A percentile compares a stretch with the other conserved stretches of the same genome.
phyloP scores from a whole-genome alignment of 2,113 vertebrate species.

The Zosterops hypoxanthus region DNA sequence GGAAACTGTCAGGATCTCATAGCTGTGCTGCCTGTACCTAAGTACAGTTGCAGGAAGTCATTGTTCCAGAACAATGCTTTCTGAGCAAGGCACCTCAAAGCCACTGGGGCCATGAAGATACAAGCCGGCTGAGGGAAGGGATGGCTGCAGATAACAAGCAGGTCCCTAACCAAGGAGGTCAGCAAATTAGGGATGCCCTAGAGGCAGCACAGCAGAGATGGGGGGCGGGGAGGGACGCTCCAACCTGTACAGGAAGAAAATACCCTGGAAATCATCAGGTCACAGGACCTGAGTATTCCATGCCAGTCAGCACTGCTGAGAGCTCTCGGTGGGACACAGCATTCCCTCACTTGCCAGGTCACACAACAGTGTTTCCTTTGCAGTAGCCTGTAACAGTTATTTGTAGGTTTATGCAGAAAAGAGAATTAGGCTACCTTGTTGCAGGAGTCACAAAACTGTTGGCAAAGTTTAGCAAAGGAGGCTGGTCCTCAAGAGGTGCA shows the following conservation, averaged over 20 bases:
- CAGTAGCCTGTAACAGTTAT: background rate
- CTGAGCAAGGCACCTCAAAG: background rate
- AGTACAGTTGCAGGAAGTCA: background rate
- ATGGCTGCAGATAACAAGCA: background rate
- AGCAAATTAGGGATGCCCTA: background rate
- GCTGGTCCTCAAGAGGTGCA: rapidly evolving
- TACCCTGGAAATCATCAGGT: background rate
- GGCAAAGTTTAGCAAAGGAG: background rate
- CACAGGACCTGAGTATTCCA: background rate
- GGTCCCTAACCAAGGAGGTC: background rate
- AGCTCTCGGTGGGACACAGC: rapidly evolving
- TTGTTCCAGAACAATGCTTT: background rate
- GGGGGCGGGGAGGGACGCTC: rapidly evolving
- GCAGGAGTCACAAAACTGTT: background rate
- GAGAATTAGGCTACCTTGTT: background rate
- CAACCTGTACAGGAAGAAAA: background rate
- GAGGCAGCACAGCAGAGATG: background rate
- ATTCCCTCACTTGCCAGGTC: rapidly evolving
- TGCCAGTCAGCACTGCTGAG: background rate
- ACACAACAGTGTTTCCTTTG: background rate
- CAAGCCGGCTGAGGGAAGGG: background rate
- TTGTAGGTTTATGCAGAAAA: background rate
- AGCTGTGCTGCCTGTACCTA: background rate
- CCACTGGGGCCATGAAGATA: background rate
- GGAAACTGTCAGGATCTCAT: background rate